Percentiles rank a stretch among this genome's conserved stretches.
Evolutionary conservation across 1,140 invertebrate species (phyloP).

Genomic region (Drosophila punjabiensis): DNA sequence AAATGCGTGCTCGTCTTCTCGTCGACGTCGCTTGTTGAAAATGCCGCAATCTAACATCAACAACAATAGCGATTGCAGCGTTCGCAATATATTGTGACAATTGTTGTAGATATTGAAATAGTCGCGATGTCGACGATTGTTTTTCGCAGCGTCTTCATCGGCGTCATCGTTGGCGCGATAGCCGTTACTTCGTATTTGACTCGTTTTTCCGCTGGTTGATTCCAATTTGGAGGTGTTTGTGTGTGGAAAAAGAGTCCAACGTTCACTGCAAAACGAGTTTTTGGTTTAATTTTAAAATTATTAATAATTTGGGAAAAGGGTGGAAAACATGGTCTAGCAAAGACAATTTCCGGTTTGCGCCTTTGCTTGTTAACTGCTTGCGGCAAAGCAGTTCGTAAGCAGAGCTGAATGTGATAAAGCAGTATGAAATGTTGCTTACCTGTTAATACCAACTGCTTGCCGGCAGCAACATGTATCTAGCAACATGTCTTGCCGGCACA

Average conservation of each 20-base stretch:
- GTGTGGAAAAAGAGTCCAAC: neutral
- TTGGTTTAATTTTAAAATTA: neutral
- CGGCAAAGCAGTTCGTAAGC: neutral
- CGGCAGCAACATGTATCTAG: slow-evolving; percentile 51
- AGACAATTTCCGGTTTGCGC: neutral
- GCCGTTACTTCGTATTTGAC: slow-evolving; percentile 8
- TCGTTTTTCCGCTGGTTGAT: slow-evolving; percentile 6
- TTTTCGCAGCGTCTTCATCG: slow-evolving; percentile 24
- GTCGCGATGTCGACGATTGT: slow-evolving; percentile 33
- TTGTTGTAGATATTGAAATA: slow-evolving; percentile 39
- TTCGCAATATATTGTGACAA: slow-evolving; percentile 51
- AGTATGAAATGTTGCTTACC: slow-evolving; percentile 30
- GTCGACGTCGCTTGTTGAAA: slow-evolving; percentile 42
- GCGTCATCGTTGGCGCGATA: slow-evolving; percentile 7
- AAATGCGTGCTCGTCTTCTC: slow-evolving; percentile 9
- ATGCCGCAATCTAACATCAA: slow-evolving; percentile 53
- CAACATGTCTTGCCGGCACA: slow-evolving; percentile 54
- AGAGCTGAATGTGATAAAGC: neutral
- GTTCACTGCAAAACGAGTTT: neutral
- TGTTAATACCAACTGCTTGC: slow-evolving; percentile 41
- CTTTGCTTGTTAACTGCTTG: slow-evolving; percentile 22
- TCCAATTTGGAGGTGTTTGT: slow-evolving; percentile 14
- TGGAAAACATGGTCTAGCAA: neutral
- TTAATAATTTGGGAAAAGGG: neutral
- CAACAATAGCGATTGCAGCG: slow-evolving; percentile 47